Evolutionary conservation across 2,888 invertebrate species (phyloP).

Genomic region (Parnassius orleans): DNA sequence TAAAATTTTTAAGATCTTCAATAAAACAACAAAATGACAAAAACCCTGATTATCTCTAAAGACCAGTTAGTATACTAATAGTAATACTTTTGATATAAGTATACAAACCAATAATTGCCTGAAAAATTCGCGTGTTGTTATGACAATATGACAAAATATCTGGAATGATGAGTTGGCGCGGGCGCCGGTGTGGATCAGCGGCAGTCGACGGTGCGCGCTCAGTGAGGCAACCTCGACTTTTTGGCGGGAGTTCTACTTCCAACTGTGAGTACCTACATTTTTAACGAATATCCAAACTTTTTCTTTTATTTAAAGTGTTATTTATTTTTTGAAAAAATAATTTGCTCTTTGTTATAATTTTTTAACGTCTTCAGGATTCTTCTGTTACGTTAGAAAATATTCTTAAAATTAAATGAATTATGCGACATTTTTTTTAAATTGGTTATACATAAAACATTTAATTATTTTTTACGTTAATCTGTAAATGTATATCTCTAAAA

Average conservation of each 20-base stretch:
- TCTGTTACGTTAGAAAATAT: too few relatives aligned
- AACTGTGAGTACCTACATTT: constrained; percentile 28
- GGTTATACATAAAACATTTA: too few relatives aligned
- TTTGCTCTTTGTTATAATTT: not conserved
- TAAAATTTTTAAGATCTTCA: too few relatives aligned
- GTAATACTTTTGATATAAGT: not conserved
- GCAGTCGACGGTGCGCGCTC: constrained; percentile 50
- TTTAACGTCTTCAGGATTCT: too few relatives aligned
- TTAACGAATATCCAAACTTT: not conserved
- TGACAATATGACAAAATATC: constrained; percentile 4
- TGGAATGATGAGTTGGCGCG: constrained; percentile 13
- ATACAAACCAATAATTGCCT: not conserved
- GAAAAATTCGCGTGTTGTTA: not conserved
- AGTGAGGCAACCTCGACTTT: constrained; percentile 29
- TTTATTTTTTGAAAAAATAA: not conserved
- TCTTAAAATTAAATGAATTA: too few relatives aligned
- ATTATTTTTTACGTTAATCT: too few relatives aligned
- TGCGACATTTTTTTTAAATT: too few relatives aligned
- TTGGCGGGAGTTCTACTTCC: constrained; percentile 3
- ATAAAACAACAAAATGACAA: too few relatives aligned
- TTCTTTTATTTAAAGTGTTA: not conserved
- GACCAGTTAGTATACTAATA: too few relatives aligned
- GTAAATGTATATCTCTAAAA: too few relatives aligned
- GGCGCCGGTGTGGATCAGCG: constrained; percentile 14
- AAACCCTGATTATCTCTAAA: too few relatives aligned